Percentiles rank a stretch among this genome's conserved stretches.
These are phyloP conservation scores for Subanguina moxae DNA, from an alignment of 1,140 invertebrate genomes.

Conservation along the genomic window DNA sequence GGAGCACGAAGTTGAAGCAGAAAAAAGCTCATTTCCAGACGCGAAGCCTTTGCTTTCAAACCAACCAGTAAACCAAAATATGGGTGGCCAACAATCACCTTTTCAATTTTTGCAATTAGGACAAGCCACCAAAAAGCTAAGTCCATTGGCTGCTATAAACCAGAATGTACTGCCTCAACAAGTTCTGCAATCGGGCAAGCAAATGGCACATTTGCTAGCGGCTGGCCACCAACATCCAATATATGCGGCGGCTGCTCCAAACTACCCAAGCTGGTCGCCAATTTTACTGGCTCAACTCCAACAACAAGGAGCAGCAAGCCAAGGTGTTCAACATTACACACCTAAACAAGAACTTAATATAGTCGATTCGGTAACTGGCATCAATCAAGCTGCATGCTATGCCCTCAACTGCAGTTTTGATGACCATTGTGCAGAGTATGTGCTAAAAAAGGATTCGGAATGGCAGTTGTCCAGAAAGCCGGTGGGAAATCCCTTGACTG, in stretches of 20 bases:
- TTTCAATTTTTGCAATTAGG: not conserved
- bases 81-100: too few relatives aligned
- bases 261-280: not conserved
- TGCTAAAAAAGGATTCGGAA: not conserved
- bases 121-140: not conserved
- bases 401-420: slow-evolving; percentile 10
- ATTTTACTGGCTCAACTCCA: too few relatives aligned
- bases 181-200: not conserved
- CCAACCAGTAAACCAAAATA: too few relatives aligned
- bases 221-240: not conserved
- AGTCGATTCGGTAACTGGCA: not conserved
- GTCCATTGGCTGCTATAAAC: not conserved
- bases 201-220: slow-evolving; percentile 12
- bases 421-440: slow-evolving; percentile 12
- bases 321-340: too few relatives aligned
- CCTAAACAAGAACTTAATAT: not conserved
- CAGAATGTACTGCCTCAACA: not conserved
- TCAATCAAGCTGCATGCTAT: not conserved
- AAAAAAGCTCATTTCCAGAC: too few relatives aligned
- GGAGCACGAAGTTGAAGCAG: too few relatives aligned
- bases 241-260: not conserved
- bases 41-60: too few relatives aligned
- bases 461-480: slow-evolving; percentile 2
- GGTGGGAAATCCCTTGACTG: slow-evolving; percentile 11
- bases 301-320: too few relatives aligned